These are phyloP conservation scores for Scarus forsteni DNA, from an alignment of 2,797 vertebrate species.

Conservation along the genomic window DNA sequence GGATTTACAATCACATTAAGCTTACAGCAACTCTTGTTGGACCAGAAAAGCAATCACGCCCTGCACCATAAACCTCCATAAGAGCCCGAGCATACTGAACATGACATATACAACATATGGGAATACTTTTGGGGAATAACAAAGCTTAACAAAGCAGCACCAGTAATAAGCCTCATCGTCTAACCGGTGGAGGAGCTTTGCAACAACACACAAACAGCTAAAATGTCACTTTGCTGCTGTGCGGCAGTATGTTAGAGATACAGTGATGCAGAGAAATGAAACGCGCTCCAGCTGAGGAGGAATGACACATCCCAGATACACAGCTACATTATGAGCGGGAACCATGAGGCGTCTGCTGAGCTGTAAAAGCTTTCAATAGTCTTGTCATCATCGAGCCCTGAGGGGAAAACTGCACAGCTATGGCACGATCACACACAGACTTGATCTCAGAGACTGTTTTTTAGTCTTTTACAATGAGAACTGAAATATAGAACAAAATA, in stretches of 20 bases:
- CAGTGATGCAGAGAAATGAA: conserved; percentile 35
- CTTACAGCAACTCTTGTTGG: conserved; percentile 6
- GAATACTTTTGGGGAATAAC: conserved; percentile 30
- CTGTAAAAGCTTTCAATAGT: conserved; percentile 23
- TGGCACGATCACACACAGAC: conserved; percentile 8
- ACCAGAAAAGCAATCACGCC: conserved; percentile 23
- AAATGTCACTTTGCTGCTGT: conserved; percentile 38
- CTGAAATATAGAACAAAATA: background rate
- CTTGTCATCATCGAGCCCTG: conserved; percentile 11
- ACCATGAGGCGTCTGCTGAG: conserved; percentile 17
- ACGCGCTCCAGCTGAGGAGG: conserved; percentile 35
- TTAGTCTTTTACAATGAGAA: background rate
- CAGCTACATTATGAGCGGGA: conserved; percentile 23
- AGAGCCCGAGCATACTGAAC: conserved; percentile 34
- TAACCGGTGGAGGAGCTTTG: conserved; percentile 14
- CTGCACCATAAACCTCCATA: conserved; percentile 31
- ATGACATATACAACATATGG: conserved; percentile 28
- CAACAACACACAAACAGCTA: conserved; percentile 48
- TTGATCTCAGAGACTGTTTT: conserved; percentile 1
- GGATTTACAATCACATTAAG: conserved; percentile 28
- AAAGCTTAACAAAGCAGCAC: conserved; percentile 18
- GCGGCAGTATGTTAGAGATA: conserved; percentile 17
- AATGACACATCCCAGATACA: conserved; percentile 41
- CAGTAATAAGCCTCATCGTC: conserved; percentile 10
- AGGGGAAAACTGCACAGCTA: conserved; percentile 16